Evolutionary conservation across 2,797 vertebrate genomes (phyloP).

Genomic region (Sternarchorhynchus goeldii): DNA sequence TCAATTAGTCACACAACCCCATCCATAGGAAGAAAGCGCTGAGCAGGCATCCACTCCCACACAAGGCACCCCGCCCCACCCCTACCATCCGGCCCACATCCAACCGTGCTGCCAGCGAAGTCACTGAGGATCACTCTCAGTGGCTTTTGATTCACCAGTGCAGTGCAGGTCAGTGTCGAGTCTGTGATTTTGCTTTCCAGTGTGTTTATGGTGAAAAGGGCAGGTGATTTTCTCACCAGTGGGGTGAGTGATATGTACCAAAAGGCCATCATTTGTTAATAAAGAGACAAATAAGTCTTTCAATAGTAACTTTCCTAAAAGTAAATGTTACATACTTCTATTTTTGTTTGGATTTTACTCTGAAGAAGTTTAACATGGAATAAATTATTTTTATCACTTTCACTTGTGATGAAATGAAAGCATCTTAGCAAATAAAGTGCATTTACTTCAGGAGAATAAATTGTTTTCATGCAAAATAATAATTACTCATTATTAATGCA

Average conservation of each 20-base stretch:
- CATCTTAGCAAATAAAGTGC: slow-evolving; percentile 35
- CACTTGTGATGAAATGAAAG: slow-evolving; percentile 30
- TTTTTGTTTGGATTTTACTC: background rate
- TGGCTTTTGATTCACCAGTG: background rate
- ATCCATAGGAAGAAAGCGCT: slow-evolving; percentile 34
- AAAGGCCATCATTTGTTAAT: background rate
- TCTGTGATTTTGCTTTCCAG: background rate
- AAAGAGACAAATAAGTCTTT: background rate
- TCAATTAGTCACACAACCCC: slow-evolving; percentile 36
- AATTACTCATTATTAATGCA: slow-evolving; percentile 46
- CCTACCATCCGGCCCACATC: background rate
- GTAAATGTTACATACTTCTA: background rate
- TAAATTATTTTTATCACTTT: slow-evolving; percentile 9
- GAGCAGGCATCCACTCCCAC: slow-evolving; percentile 32
- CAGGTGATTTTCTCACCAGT: background rate
- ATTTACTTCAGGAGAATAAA: slow-evolving; percentile 39
- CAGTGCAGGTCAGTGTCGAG: background rate
- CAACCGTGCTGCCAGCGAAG: background rate
- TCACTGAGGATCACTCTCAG: slow-evolving; percentile 4
- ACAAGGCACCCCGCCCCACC: no score
- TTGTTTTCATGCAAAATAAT: slow-evolving; percentile 37
- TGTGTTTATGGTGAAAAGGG: background rate
- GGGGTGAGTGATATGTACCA: no score
- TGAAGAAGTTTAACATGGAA: slow-evolving; percentile 28
- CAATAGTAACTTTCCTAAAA: background rate